A percentile compares a stretch with the other conserved stretches of the same genome.
Conservation (phyloP, 2,888 invertebrate species). For the Gymnoscelis rufifasciata region DNA sequence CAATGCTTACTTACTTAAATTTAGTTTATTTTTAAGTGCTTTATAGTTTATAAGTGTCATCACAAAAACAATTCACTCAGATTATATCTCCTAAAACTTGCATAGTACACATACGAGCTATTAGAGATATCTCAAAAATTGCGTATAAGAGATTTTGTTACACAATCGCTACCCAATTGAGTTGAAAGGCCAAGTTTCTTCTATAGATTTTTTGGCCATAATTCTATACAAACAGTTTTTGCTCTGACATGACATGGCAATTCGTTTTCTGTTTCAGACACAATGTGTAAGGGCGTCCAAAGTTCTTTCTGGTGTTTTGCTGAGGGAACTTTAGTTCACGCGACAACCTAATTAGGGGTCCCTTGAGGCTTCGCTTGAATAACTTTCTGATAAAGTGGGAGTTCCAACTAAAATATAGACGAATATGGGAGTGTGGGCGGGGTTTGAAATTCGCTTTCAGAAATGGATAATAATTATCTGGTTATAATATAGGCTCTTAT, state of each 20-base stretch:
- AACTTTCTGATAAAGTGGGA: constrained; percentile 10
- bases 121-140: too few species aligned
- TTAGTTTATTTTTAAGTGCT: too few species aligned
- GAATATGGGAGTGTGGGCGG: background rate
- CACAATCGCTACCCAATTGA: too few species aligned
- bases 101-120: too few species aligned
- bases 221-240: constrained; percentile 4
- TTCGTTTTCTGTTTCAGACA: constrained; percentile 15
- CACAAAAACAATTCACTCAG: too few species aligned
- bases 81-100: too few species aligned
- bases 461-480: too few species aligned
- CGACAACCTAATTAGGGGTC: constrained; percentile 24
- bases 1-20: too few species aligned
- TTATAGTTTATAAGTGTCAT: too few species aligned
- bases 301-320: constrained; percentile 15
- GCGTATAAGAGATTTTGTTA: too few species aligned
- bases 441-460: background rate
- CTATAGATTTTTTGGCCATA: background rate
- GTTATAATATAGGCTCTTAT: too few species aligned
- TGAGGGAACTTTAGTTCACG: constrained; percentile 17
- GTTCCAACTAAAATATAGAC: constrained; percentile 6
- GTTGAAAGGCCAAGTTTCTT: too few species aligned
- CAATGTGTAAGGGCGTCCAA: constrained; percentile 9
- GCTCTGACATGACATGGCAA: constrained; percentile 2
- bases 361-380: constrained; percentile 13